Percentiles rank a stretch among this genome's conserved stretches.
Evolutionary conservation across 2,797 vertebrate species (phyloP).

Genomic region (Pygocentrus nattereri): DNA sequence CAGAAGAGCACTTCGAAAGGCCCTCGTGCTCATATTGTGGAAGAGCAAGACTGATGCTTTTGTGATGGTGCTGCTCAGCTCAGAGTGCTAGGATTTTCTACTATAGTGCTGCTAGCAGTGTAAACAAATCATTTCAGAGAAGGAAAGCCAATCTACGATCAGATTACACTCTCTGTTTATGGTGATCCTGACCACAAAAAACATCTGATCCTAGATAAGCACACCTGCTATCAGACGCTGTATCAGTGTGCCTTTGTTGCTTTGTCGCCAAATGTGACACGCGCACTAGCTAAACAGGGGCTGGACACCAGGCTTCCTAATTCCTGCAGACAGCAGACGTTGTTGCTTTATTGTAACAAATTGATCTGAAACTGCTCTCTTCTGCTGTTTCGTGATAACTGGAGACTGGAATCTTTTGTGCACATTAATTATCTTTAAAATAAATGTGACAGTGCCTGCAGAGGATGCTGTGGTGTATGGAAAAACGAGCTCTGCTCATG

Average conservation of each 20-base stretch:
- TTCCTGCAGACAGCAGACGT: conserved; percentile 47
- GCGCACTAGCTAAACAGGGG: background rate
- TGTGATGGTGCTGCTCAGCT: conserved; percentile 16
- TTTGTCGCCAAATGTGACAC: background rate
- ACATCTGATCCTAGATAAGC: conserved; percentile 1
- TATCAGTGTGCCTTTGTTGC: conserved; percentile 35
- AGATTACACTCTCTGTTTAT: background rate
- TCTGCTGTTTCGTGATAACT: conserved; percentile 42
- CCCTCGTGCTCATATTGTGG: conserved; percentile 27
- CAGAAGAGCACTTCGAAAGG: conserved; percentile 38
- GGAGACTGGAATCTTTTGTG: conserved; percentile 50
- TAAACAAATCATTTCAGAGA: background rate
- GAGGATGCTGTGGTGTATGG: conserved; percentile 17
- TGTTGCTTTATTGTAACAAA: conserved; percentile 60
- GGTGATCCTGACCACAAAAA: background rate
- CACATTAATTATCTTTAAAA: conserved; percentile 64
- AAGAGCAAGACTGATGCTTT: conserved; percentile 43
- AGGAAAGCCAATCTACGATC: background rate
- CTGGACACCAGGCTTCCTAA: conserved; percentile 44
- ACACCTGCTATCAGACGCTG: background rate
- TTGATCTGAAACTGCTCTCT: conserved; percentile 45
- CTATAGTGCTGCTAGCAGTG: conserved; percentile 6
- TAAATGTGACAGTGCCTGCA: conserved; percentile 58
- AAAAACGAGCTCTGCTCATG: conserved; percentile 21
- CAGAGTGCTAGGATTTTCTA: conserved; percentile 28